Conservation (phyloP, 2,888 invertebrate species). For the Exephanes ischioxanthus region DNA sequence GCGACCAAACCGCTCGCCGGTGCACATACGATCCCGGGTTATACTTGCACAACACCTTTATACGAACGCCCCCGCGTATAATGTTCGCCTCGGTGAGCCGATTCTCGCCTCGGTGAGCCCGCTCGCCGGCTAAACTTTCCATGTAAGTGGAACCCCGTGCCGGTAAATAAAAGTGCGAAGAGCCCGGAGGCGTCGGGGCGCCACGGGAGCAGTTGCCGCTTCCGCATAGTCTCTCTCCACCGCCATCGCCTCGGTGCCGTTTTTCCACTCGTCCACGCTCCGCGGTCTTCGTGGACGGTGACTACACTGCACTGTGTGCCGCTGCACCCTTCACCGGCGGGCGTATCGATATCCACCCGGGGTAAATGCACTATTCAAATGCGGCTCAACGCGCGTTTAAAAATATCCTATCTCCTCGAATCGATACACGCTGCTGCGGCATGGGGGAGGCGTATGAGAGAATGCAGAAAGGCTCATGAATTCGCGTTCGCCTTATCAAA, state of each 20-base stretch:
- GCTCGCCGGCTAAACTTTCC: constrained; percentile 74
- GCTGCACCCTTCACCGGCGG: background rate
- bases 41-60: constrained; percentile 67
- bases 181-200: constrained; percentile 63
- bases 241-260: constrained; percentile 1
- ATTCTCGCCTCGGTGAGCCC: constrained; percentile 46
- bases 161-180: constrained; percentile 75
- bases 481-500: constrained; percentile 1
- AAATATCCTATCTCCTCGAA: constrained; percentile 24
- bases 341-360: constrained; percentile 6
- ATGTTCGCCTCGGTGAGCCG: constrained; percentile 62
- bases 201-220: constrained; percentile 71
- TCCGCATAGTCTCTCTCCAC: constrained; percentile 45
- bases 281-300: background rate
- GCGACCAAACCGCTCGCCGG: constrained; percentile 31
- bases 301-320: background rate
- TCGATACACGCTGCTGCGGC: constrained; percentile 4
- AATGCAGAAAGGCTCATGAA: background rate
- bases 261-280: constrained; percentile 17
- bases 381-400: constrained; percentile 13
- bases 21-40: background rate
- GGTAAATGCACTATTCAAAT: constrained; percentile 42
- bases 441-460: background rate
- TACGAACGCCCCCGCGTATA: constrained; percentile 72
- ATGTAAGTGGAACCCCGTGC: constrained; percentile 72